Conservation (phyloP, 2,888 invertebrate genomes). For the Megamerina dolium region DNA sequence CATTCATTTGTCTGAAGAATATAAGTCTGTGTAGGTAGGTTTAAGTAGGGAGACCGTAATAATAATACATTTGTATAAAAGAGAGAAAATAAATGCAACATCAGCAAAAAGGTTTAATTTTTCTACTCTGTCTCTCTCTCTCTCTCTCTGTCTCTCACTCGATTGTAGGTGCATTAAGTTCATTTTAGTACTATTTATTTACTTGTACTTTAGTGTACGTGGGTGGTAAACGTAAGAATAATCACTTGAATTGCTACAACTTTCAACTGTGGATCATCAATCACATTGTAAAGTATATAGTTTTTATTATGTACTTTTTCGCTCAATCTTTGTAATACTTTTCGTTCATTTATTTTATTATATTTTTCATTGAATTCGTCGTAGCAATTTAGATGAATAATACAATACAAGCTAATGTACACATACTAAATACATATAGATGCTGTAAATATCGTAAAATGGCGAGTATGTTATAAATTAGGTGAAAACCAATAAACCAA, state of each 20-base stretch:
- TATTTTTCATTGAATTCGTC: background rate
- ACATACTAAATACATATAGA: background rate
- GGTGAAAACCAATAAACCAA: too few species aligned
- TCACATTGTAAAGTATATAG: conserved; percentile 6
- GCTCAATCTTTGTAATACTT: background rate
- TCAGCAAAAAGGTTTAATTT: conserved; percentile 13
- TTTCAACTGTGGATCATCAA: conserved; percentile 15
- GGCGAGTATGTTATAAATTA: too few species aligned
- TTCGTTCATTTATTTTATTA: background rate
- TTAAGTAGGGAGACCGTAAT: too few species aligned
- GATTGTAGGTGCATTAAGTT: background rate
- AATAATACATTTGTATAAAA: too few species aligned
- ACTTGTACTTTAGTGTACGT: too few species aligned
- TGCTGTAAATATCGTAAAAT: too few species aligned
- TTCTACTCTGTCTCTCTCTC: too few species aligned
- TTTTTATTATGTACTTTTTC: too few species aligned
- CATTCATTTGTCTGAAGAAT: too few species aligned
- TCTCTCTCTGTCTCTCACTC: background rate
- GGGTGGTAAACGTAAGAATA: conserved; percentile 8
- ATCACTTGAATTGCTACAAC: conserved; percentile 16
- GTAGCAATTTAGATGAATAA: background rate
- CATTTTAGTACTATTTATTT: background rate
- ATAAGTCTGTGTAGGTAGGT: too few species aligned
- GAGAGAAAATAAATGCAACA: conserved; percentile 10
- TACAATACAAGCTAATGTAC: background rate